A percentile compares a stretch with the other conserved stretches of the same genome.
Conservation (phyloP, 2,113 vertebrate genomes). For the Callospermophilus lateralis region DNA sequence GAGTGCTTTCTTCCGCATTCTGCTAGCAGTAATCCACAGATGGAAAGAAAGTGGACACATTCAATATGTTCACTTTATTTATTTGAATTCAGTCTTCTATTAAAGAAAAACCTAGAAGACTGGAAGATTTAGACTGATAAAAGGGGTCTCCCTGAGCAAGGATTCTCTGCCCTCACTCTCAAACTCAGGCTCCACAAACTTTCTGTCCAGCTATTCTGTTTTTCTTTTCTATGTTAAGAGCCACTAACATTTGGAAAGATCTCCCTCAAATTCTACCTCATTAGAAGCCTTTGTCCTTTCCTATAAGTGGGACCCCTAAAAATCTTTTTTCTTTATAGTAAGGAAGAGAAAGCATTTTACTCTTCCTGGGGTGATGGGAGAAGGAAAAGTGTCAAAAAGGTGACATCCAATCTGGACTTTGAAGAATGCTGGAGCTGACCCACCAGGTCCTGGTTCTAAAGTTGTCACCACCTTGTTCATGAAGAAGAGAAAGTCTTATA, state of each 20-base stretch:
- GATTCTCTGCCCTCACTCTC: neutral
- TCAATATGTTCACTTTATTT: neutral
- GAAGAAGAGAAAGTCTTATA: slow-evolving; percentile 1
- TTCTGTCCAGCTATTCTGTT: slow-evolving; percentile 31
- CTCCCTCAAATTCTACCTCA: neutral
- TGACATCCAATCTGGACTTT: neutral
- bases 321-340: neutral
- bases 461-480: neutral
- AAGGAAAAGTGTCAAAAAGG: neutral
- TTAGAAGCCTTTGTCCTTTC: slow-evolving; percentile 4
- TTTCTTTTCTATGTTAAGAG: neutral
- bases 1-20: neutral
- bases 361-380: neutral
- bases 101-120: slow-evolving; percentile 9
- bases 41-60: neutral
- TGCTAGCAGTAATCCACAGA: neutral
- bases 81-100: slow-evolving; percentile 34
- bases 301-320: neutral
- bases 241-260: neutral
- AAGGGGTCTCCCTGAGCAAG: neutral
- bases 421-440: slow-evolving; percentile 26
- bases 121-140: neutral
- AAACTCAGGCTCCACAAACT: neutral
- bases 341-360: slow-evolving; percentile 12
- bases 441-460: neutral